Evolutionary conservation across 30 jellyfish, hydroid and myxozoan genomes (phyloP), one percentile per base, ranked within the genome.

Genomic region (Hydractinia symbiolongicarpus): DNA sequence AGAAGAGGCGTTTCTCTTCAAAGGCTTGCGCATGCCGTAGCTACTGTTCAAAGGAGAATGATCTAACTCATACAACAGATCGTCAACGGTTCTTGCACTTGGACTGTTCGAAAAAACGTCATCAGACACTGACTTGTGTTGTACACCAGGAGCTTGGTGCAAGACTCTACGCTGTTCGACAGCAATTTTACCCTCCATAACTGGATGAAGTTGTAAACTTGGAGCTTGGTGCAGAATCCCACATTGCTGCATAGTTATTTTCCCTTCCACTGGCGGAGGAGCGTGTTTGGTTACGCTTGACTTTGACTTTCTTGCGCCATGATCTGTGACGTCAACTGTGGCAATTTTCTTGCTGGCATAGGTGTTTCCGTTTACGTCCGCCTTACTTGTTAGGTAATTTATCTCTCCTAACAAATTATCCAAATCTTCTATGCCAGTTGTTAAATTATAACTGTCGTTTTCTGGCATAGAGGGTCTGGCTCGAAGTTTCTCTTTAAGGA

Each of bases 331-430:
- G 78, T 67, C 15, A 15, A 15, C 15, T 67, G 78, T 11, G 17
- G 1, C 11, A 67, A 14, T 11, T 67, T 52, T 10, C 14, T 20
- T 40, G 49, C 9, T 15, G 79, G 16, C 17, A 50, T 19, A 13
- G 1, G 82, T 8, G 14, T 49, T 49, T 10, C 17, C 75, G 83
- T 75, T 54, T 40, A 51, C 16, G 21, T 54, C 55, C 52, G 16
- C 19, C 55, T 20, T 64, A 64, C 1, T 7, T 9, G 74, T 4
- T 4, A 64, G 15, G 16, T 11, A 6, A 6, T 94, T 94, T 17
- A 90, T 87, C 52, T 90, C 97, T 7, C 82, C 94, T 9, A 90
- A 82, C 53, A 90, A 77, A 71, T 85, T 82, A 64, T 90, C 97
- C 17, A 90, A 86, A 57, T 83, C 97, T 56, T 84, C 81, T 50